Evolutionary conservation across 1,140 invertebrate genomes (phyloP), one percentile per base, ranked within the genome.

Genomic region (Ceratitis capitata): DNA sequence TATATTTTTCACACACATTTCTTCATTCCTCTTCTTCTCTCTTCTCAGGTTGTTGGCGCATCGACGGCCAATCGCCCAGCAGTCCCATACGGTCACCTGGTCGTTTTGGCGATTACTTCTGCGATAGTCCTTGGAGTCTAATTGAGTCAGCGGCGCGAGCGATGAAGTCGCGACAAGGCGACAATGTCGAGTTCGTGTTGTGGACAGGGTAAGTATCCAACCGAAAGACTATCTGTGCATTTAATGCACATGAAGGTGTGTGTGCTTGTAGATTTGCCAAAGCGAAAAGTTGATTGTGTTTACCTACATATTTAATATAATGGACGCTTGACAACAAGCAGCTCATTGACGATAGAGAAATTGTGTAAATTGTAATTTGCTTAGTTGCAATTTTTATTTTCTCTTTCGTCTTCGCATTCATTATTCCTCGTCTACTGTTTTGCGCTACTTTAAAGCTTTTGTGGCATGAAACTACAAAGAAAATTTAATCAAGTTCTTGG

Each of bases 181-280:
- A 97, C 88, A 95, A 97, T 88, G 96, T 98, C 39, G 97, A 98
- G 92, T 98, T 98, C 90, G 96, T 98, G 19, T 92, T 98, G 9
- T 98, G 97, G 97, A 98, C 97, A 26, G 97, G 97, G 97, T 98
- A 93, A 94, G 94, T 92, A 53, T 6, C 47, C 10, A 42, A 26
- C 14, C 32, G n/a, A 23, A n/a, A 26, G n/a, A n/a, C n/a, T n/a
- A n/a, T n/a, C n/a, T n/a, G n/a, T n/a, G n/a, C n/a, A n/a, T n/a
- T n/a, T n/a, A n/a, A n/a, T n/a, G n/a, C n/a, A n/a, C n/a, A n/a
- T n/a, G n/a, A 26, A 45, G 26, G 19, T 45, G 69, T 45, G 39
- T 10, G 39, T 10, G n/a, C 39, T 9, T 29, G 0, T 12, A 16
- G 35, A 16, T 26, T 64, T 74, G 23, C 5, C 39, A 26, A 45